phyloP scores from a whole-genome alignment of 2,113 vertebrate species.

The Merops nubicus region DNA sequence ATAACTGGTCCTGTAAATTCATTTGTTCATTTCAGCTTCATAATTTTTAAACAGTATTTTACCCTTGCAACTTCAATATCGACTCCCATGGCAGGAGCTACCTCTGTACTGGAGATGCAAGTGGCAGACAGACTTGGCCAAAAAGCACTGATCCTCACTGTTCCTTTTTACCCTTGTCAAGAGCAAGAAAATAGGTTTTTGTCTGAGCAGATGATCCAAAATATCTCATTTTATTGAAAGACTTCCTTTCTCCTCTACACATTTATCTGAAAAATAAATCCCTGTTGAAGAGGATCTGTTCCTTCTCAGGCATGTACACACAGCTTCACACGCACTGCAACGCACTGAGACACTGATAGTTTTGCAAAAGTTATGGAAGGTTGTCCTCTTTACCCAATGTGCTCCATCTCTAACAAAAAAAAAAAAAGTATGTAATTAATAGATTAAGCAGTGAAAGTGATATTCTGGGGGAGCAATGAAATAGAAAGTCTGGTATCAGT shows the following conservation, averaged over 20 bases:
- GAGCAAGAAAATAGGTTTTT: background rate
- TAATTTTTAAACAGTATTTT: background rate
- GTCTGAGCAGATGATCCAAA: background rate
- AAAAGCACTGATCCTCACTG: background rate
- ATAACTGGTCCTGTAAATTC: slow-evolving; percentile 6
- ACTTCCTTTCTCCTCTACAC: background rate
- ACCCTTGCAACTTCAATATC: background rate
- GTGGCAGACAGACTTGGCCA: background rate
- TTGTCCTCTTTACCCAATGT: background rate
- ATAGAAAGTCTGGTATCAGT: background rate
- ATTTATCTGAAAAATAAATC: background rate
- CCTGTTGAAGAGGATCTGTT: background rate
- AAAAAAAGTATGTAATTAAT: background rate
- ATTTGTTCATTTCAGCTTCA: slow-evolving; percentile 10
- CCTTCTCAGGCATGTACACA: accelerated
- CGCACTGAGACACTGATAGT: background rate
- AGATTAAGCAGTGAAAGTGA: background rate
- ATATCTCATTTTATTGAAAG: background rate
- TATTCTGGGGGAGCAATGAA: background rate
- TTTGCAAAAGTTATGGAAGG: background rate
- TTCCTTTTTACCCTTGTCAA: background rate
- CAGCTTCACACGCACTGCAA: background rate
- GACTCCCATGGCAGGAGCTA: background rate
- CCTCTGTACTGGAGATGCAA: background rate
- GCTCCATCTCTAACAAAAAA: background rate